Base-by-base conservation (phyloP, 1,140 invertebrate species). In the Acyrthosiphon pisum region DNA sequence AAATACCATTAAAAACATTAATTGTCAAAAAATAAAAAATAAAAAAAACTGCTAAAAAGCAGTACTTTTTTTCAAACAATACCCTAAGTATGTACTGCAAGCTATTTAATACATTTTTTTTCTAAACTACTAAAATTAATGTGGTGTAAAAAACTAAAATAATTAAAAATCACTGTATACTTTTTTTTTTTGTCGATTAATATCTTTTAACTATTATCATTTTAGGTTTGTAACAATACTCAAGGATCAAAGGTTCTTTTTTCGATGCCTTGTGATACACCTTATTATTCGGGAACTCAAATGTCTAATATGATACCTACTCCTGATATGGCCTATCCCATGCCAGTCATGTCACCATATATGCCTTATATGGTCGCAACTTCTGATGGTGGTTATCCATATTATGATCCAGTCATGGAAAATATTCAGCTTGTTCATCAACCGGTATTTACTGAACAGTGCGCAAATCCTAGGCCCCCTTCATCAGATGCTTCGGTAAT, bases 371-470 rank as follows among this genome's bases (percentile, higher is more conserved):
- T 93, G 91, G 91, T 93, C 3, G 81, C 91, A 84, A 53, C 91
- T 50, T 93, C 91, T 56, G 91, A 93, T 93, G n/a, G 91, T 56
- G 37, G 91, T 93, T 93, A 93, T n/a, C 91, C 91, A 22, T 93
- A 93, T 56, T 93, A 93, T 44, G 91, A 93, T 84, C 91, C 76
- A 11, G 26, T 83, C 37, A 86, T 93, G 81, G 91, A 93, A 93
- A 93, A 93, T 86, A 93, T 93, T 86, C 91, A 93, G 23, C 48
- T 93, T 93, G 91, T 93, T 86, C 91, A 84, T 93, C 91, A 81
- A 44, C 91, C 76, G 20, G 8, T 93, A 68, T 93, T 86, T 44
- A 53, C 81, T 22, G 91, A 93, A n/a, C 91, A 93, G 26, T 56
- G 81, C 37, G 41, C 91, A 93, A 93, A 84, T 86, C 48, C 91